A percentile compares a stretch with the other conserved stretches of the same genome.
Evolutionary conservation across 92 coral and sea anemone species (phyloP).

Genomic region (Actinostola sp.): DNA sequence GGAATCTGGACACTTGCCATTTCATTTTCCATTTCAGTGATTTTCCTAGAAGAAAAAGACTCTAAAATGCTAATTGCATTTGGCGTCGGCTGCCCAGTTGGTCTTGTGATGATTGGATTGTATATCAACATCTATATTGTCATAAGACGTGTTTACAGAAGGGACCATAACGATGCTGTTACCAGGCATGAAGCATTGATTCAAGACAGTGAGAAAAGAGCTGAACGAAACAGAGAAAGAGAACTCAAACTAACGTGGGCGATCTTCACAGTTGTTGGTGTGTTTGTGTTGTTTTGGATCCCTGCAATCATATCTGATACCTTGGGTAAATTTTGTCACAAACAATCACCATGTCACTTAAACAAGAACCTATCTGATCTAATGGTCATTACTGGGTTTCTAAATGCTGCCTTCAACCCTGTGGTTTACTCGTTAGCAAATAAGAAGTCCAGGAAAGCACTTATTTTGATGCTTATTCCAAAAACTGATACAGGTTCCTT

Average conservation of each 20-base stretch:
- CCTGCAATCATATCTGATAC: constrained; percentile 53
- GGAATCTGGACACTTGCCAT: constrained; percentile 20
- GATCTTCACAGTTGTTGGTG: constrained; percentile 53
- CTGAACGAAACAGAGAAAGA: constrained; percentile 36
- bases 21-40: not conserved
- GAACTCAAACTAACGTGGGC: constrained; percentile 53
- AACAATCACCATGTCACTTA: constrained; percentile 12
- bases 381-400: constrained; percentile 44
- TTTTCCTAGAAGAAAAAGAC: constrained; percentile 10
- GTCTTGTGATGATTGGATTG: constrained; percentile 1
- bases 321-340: constrained; percentile 33
- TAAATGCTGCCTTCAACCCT: constrained; percentile 63
- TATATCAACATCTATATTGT: constrained; percentile 24
- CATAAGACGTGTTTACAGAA: constrained; percentile 33
- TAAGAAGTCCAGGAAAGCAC: constrained; percentile 46
- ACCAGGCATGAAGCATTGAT: not conserved
- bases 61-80: constrained; percentile 25
- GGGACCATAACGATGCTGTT: constrained; percentile 6
- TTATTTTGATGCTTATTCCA: constrained; percentile 5
- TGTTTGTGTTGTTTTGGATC: constrained; percentile 52
- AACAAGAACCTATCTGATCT: constrained; percentile 21
- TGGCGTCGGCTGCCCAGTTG: constrained; percentile 29
- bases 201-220: constrained; percentile 12
- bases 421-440: constrained; percentile 43
- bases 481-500: constrained; percentile 1